Base-by-base conservation (phyloP, 2,888 invertebrate genomes). In the Sceliomorpha sp. region DNA sequence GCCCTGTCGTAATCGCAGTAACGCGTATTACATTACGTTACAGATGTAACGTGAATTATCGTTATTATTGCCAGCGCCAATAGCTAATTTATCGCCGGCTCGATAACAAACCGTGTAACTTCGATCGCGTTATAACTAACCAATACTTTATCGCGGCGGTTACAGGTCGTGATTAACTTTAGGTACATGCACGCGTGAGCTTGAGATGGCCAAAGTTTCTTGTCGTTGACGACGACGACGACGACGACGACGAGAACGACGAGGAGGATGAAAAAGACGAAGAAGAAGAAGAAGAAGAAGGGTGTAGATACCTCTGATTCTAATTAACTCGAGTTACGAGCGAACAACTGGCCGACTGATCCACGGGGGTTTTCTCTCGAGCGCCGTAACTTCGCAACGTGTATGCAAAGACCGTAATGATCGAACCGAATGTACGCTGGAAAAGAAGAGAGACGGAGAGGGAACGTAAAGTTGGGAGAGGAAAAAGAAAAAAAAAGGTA, bases 311-410 rank as follows among this genome's bases (percentile, higher is more conserved):
- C 70, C 71, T 79, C 73, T 73, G 77, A 74, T 74, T 77, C 79
- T 79, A 79, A 79, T 79, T 79, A 79, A 74, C 73, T 74, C 70
- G 68, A 76, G 76, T 77, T 75, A 76, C 77, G 72, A 77, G 75
- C 69, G 63, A 67, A 68, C 72, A 63, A 71, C 67, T 70, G 70
- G 47, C 59, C 42, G 37, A 34, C 29, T 17, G 62, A 55, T 66
- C 51, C 51, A 42, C 36, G 58, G 68, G 53, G 67, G 58, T 67
- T 70, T 70, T 55, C 71, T 55, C 71, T 67, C 58, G 44, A 50
- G 40, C 68, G 17, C 64, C 66, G 58, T 60, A 68, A 72, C 70
- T 71, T 62, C 48, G 56, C 42, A 73, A 69, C 27, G 44, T 58
- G 66, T 75, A 47, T 34, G 42, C 24, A 27, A 27, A 27, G 27